Evolutionary conservation across 2,113 vertebrate species (phyloP).

Genomic region (Malurus elegans): DNA sequence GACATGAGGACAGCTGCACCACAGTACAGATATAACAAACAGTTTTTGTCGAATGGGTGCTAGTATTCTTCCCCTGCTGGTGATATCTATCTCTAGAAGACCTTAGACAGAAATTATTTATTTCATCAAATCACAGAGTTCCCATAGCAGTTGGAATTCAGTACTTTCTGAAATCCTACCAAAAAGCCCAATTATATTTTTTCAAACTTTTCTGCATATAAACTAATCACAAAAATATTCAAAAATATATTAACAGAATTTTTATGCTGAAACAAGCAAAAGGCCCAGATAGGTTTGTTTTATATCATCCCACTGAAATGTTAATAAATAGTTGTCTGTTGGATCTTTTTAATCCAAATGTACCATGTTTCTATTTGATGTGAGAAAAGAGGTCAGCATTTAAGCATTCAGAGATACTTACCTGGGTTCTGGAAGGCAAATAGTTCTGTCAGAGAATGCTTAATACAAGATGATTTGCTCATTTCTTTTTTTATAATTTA

Average conservation of each 20-base stretch:
- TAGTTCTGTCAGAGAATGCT: neutral
- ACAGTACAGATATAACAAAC: rapidly evolving
- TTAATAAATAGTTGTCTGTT: neutral
- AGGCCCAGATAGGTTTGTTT: neutral
- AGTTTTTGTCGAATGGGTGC: neutral
- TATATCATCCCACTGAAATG: neutral
- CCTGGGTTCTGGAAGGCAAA: neutral
- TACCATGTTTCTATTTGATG: neutral
- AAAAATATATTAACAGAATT: neutral
- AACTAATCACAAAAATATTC: neutral
- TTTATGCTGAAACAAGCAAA: neutral
- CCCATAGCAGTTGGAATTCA: neutral
- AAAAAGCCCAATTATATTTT: neutral
- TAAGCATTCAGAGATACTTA: neutral
- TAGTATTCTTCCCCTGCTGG: neutral
- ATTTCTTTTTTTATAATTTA: neutral
- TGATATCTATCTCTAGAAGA: neutral
- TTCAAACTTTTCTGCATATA: neutral
- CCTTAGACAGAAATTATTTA: neutral
- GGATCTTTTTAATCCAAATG: neutral
- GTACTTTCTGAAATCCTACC: neutral
- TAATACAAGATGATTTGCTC: neutral
- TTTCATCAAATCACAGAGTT: neutral
- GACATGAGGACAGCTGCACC: neutral
- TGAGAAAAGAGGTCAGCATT: neutral